Conservation (phyloP, 2,888 invertebrate species). For the Eupeodes latifasciatus region DNA sequence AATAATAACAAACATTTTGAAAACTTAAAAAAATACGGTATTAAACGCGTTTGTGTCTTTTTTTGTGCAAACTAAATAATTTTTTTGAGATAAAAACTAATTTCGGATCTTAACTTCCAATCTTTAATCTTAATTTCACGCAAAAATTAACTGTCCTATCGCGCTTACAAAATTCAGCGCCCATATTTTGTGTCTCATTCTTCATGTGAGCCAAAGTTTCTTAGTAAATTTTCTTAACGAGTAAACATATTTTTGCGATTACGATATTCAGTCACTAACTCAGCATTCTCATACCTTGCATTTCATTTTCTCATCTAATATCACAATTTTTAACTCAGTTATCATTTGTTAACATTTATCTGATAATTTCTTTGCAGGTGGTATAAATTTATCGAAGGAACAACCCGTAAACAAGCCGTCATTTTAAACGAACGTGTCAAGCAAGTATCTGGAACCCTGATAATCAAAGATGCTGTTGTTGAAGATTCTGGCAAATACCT, state of each 20-base stretch:
- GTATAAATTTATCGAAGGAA: constrained; percentile 96
- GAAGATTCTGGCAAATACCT: constrained; percentile 97
- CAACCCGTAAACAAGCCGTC: constrained; percentile 94
- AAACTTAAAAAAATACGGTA: neutral
- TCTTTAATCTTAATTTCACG: too few species aligned
- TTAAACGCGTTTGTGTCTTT: too few species aligned
- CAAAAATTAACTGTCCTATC: too few species aligned
- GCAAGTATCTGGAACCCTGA: constrained; percentile 96
- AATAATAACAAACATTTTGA: too few species aligned
- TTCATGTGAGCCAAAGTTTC: too few species aligned
- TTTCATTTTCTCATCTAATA: constrained; percentile 70
- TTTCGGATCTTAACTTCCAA: too few species aligned
- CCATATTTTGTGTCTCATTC: too few species aligned
- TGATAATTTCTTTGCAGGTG: constrained; percentile 88
- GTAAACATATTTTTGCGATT: constrained; percentile 7
- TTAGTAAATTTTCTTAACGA: neutral
- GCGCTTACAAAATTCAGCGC: too few species aligned
- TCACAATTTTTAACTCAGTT: neutral
- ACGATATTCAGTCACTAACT: constrained; percentile 24
- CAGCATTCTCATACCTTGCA: constrained; percentile 47
- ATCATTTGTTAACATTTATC: neutral
- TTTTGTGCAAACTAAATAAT: too few species aligned
- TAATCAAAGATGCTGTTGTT: constrained; percentile 95
- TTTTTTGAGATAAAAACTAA: too few species aligned
- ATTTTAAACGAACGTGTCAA: constrained; percentile 94